Conservation (phyloP, 1,140 invertebrate genomes). For the Zaprionus davidi region DNA sequence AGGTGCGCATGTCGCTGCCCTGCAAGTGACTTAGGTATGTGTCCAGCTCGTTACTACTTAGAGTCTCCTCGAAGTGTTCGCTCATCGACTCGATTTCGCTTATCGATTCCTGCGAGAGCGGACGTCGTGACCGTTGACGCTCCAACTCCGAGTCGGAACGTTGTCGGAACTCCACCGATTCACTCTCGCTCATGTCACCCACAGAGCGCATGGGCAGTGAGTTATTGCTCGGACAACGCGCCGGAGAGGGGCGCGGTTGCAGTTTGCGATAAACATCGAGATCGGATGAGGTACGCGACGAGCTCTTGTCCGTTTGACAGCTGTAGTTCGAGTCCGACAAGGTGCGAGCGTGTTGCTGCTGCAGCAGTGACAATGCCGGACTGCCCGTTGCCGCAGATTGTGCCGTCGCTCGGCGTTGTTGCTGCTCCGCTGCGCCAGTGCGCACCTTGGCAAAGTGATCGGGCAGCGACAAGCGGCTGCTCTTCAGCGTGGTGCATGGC, state of each 20-base stretch:
- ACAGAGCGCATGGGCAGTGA: conserved; percentile 53
- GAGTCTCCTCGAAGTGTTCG: conserved; percentile 86
- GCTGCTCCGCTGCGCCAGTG: conserved; percentile 29
- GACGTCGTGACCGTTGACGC: conserved; percentile 88
- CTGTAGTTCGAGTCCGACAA: conserved; percentile 82
- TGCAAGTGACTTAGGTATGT: conserved; percentile 88
- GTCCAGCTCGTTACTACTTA: conserved; percentile 87
- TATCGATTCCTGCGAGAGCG: conserved; percentile 89
- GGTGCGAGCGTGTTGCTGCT: conserved; percentile 78
- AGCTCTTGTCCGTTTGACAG: conserved; percentile 81
- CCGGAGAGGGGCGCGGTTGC: conserved; percentile 55
- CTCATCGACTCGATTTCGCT: conserved; percentile 87
- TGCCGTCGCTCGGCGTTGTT: not conserved
- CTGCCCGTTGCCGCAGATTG: not conserved
- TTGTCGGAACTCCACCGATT: conserved; percentile 86
- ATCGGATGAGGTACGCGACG: conserved; percentile 79
- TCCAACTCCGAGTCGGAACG: conserved; percentile 86
- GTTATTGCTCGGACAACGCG: conserved; percentile 71
- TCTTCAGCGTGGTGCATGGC: conserved; percentile 62
- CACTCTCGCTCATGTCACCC: conserved; percentile 70
- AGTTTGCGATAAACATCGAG: conserved; percentile 77
- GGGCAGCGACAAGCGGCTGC: conserved; percentile 77
- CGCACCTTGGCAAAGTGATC: conserved; percentile 78
- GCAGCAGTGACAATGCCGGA: conserved; percentile 17
- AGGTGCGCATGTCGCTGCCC: conserved; percentile 82